These are phyloP conservation scores for Alces alces DNA, from an alignment of 2,113 vertebrate species.

Conservation along the genomic window DNA sequence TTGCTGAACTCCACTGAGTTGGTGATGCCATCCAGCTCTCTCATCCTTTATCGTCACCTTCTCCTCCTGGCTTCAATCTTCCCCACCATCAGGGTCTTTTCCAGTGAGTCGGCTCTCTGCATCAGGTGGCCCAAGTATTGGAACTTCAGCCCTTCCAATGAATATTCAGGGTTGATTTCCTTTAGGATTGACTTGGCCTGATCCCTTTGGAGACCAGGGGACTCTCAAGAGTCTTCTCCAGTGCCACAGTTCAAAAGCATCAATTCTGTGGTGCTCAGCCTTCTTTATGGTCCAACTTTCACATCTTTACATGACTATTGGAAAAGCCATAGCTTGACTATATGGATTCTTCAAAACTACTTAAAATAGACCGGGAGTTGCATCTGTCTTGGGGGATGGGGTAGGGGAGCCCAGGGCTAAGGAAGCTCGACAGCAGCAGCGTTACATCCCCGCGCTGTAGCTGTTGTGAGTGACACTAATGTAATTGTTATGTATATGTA, in stretches of 20 bases:
- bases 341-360: background rate
- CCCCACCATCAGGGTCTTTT: background rate
- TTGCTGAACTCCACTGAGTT: background rate
- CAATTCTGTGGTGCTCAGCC: background rate
- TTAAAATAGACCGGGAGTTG: background rate
- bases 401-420: background rate
- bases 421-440: rapidly evolving
- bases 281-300: background rate
- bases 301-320: background rate
- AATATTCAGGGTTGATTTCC: background rate
- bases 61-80: background rate
- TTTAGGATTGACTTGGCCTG: background rate
- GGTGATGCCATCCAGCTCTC: background rate
- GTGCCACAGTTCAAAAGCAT: rapidly evolving
- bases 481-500: rapidly evolving
- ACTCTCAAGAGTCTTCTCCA: background rate
- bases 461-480: rapidly evolving
- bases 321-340: background rate
- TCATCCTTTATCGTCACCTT: background rate
- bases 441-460: rapidly evolving
- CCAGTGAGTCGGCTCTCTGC: background rate
- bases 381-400: rapidly evolving
- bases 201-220: background rate
- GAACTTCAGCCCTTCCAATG: background rate
- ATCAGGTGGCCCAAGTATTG: background rate